Conservation (phyloP, 2,113 vertebrate genomes). For the Leptodactylus fuscus region DNA sequence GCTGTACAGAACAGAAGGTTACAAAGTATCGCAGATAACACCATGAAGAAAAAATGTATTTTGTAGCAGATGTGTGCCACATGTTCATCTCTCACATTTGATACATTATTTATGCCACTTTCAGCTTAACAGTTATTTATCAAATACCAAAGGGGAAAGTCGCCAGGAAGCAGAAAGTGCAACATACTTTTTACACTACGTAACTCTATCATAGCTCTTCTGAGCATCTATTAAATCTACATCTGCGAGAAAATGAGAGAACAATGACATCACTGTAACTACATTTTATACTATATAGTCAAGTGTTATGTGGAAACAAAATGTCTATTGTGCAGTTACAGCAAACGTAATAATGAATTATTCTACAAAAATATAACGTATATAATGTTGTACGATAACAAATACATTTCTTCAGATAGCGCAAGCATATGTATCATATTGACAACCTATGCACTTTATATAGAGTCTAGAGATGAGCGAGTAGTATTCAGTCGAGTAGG, state of each 20-base stretch:
- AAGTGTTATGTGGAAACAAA: background rate
- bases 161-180: constrained; percentile 31
- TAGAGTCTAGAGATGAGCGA: no score
- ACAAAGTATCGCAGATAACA: constrained; percentile 33
- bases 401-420: no score
- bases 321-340: no score
- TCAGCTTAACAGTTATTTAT: constrained; percentile 39
- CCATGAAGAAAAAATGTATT: background rate
- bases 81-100: constrained; percentile 35
- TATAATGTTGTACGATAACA: no score
- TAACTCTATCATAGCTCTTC: constrained; percentile 15
- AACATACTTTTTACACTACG: constrained; percentile 41
- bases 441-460: no score
- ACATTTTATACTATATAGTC: background rate
- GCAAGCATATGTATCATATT: no score
- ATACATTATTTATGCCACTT: constrained; percentile 50
- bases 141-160: constrained; percentile 21
- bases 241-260: background rate
- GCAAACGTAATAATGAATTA: no score
- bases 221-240: background rate
- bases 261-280: background rate
- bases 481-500: no score
- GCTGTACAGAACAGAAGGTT: constrained; percentile 1
- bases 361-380: no score
- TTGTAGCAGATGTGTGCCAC: constrained; percentile 18